Base-by-base conservation (phyloP, 1,140 invertebrate species). In the Tribolium castaneum region DNA sequence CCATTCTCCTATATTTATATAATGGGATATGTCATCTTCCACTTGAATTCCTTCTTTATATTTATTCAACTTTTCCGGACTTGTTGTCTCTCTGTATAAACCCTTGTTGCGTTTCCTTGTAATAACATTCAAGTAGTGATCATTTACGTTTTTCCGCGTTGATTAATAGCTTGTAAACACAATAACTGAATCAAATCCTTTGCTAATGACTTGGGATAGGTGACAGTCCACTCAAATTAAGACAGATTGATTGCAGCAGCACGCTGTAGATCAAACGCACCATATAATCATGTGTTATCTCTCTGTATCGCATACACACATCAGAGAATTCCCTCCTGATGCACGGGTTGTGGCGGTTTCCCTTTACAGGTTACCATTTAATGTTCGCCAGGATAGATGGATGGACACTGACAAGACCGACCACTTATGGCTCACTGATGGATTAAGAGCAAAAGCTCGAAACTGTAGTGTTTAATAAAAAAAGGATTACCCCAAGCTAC, bases 231-330 rank as follows among this genome's bases (percentile, higher is more conserved):
- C 59, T 66, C 59, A 66, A 66, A 66, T 66, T 35, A 66, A 66
- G 59, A 66, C 59, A 35, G 59, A 66, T 66, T 66, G 59, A 66
- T 66, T 66, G 30, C 59, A 35, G 9, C 59, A 35, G 25, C 59
- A 13, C 30, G 30, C 59, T 35, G 30, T 66, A 66, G 59, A 66
- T 66, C 59, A 66, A 66, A 66, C 59, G 59, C 30, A 66, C 59
- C 59, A 66, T 66, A 66, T 66, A 66, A 66, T 66, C 59, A 35
- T 66, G 25, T 66, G 59, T 66, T 66, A 66, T 66, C 59, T 66
- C 59, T 35, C 59, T 66, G 30, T 66, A 66, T 66, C 59, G 7
- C 56, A 35, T 62, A 62, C 12, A 66, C 59, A 35, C 59, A 66
- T 39, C 59, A 66, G 59, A 66, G 59, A 66, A 66, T 66, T 66